Base-by-base conservation (phyloP, 1,140 invertebrate species). In the Drosophila malerkotliana region DNA sequence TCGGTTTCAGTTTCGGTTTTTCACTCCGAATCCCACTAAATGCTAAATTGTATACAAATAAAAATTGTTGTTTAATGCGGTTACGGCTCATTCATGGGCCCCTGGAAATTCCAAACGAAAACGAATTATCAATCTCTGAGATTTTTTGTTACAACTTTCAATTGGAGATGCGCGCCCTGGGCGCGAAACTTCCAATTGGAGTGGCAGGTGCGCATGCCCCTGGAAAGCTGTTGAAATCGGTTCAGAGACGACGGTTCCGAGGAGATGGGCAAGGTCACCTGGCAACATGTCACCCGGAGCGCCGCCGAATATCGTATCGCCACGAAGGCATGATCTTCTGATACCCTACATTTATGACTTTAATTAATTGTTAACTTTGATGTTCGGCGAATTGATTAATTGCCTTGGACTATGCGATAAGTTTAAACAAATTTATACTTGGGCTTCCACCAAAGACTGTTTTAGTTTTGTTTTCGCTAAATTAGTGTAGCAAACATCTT, bases 221-320 rank as follows among this genome's bases (percentile, higher is more conserved):
- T 84, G 77, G 81, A 73, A 61, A 77, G 73, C 57, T 84, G 78
- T 84, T 82, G 79, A 82, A 82, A 82, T 84, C 52, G 39, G 60
- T 59, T 52, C 47, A 5, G 26, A 24, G 57, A 51, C 8, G 57
- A 51, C 8, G 39, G 53, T 21, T 21, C 21, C 2, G 21, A 32
- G 56, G 44, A 45, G 80, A 83, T 72, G 67, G 57, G 78, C 81
- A 84, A 84, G 81, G 81, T 87, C 81, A 61, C 30, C 64, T 51
- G 48, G 58, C 45, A 72, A 48, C 45, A 48, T 41, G 71, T 74
- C 71, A 56, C 60, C 60, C 72, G 59, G 71, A 74, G 72, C 52
- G 60, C 71, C 71, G 72, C 45, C 71, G 59, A 63, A 62, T 57
- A 73, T 62, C 51, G 37, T 73, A 18, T 18, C 18, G 18, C 59